Evolutionary conservation across 2,888 invertebrate genomes (phyloP).

Genomic region (Zygaena filipendulae): DNA sequence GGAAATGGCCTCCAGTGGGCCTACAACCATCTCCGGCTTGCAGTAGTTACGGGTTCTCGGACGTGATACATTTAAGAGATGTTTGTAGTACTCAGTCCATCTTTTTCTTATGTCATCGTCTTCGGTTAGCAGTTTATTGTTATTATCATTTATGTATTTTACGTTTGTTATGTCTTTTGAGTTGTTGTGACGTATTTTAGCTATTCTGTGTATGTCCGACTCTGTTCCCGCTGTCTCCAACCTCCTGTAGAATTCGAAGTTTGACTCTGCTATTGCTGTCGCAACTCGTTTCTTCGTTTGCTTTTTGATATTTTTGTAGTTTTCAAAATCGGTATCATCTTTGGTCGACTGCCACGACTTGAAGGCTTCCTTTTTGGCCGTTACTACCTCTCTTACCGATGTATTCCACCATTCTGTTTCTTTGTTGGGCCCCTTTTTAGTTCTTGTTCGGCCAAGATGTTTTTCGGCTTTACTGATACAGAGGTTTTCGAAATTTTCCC

Average conservation of each 20-base stretch:
- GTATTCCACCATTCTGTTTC: slow-evolving; percentile 2
- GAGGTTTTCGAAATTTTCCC: background rate
- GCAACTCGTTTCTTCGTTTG: slow-evolving; percentile 1
- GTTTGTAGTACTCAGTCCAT: slow-evolving; percentile 1
- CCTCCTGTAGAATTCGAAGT: too few relatives aligned
- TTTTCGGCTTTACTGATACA: background rate
- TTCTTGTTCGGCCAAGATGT: slow-evolving; percentile 1
- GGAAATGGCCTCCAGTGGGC: background rate
- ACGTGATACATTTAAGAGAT: too few relatives aligned
- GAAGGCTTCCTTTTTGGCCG: background rate
- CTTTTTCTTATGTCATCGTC: background rate
- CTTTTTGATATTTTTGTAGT: slow-evolving; percentile 1
- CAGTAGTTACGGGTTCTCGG: too few relatives aligned
- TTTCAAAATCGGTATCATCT: slow-evolving; percentile 1
- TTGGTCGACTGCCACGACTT: slow-evolving; percentile 2
- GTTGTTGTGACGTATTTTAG: too few relatives aligned
- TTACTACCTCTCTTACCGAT: slow-evolving; percentile 1
- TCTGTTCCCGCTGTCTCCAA: background rate
- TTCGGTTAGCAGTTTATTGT: background rate
- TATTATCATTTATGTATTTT: too few relatives aligned
- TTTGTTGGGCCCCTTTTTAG: background rate
- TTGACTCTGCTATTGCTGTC: too few relatives aligned
- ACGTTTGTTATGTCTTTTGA: too few relatives aligned
- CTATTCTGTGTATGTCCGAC: background rate
- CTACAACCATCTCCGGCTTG: too few relatives aligned